Base-by-base conservation (phyloP, 2,113 vertebrate genomes). In the Poicephalus gulielmi region DNA sequence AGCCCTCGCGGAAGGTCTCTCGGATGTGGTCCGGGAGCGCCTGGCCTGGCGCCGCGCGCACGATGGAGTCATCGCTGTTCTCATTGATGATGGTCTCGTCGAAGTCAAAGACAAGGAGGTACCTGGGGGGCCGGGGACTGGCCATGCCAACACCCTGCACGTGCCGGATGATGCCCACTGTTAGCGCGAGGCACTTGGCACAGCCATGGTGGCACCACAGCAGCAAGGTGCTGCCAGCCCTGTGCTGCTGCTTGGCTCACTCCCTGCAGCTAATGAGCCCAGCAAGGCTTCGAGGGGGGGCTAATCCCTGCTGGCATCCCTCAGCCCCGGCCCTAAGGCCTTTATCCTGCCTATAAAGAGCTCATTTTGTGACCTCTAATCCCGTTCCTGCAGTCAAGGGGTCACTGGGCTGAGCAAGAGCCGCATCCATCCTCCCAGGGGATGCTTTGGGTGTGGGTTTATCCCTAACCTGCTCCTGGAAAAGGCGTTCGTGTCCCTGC, bases 41-140 rank as follows among this genome's bases (percentile, higher is more conserved):
- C 91, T 99, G 98, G 3, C 98, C 98, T 0, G 99, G 99, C 1
- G 98, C 98, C 0, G 97, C 97, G 84, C 98, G 98, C 52, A 98
- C 86, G 64, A 99, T 98, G 3, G 98, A 98, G 24, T 99, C 99
- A 7, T 99, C 99, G 52, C 98, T 99, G 98, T 99, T 99, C 88
- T 99, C 99, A 1, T 99, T 98, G 96, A 99, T 97, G 78, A 99
- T 98, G 37, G 99, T 99, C 98, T 99, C 99, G 2, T 99, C 99
- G 2, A 99, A 99, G 96, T 99, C 99, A 2, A 99, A 99, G 96
- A 99, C 97, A 62, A 99, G 98, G 82, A 99, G 98, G 97, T 98
- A 99, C 27, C 96, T 98, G 33, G 98, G 98, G 7, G 98, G 90
- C 7, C 95, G 88, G 59, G 97, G 78, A 60, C 96, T 97, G 17